Base-by-base conservation (phyloP, 2,888 invertebrate species). In the Oscheius sp. region DNA sequence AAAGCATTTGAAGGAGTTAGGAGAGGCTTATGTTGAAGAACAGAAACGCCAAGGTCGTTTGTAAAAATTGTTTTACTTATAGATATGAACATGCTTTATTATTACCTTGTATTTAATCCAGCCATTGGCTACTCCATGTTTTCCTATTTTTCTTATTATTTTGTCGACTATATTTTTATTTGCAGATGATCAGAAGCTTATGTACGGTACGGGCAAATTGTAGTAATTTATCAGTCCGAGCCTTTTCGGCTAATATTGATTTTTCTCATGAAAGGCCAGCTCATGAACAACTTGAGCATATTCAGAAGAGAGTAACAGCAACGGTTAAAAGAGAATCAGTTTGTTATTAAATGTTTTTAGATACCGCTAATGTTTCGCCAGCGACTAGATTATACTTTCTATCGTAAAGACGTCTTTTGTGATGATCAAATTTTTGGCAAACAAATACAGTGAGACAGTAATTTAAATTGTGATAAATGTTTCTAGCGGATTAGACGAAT, bases 351-450 rank as follows among this genome's bases (percentile, higher is more conserved):
- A 59, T 72, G 3, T 21, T 66, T 71, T 49, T 21, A 85, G 85
- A 78, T 84, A n/a, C 86, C 86, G 13, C 63, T 86, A 61, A 82
- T 87, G 83, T 87, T 87, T 69, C 77, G 82, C 7, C 78, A 80
- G 27, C 80, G 83, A 9, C 72, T 88, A 66, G 87, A 87, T 74
- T 87, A 81, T 75, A 87, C 87, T 6, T 88, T 87, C 72, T 87
- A 87, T 76, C 74, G 80, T n/a, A 81, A 78, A 52, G 84, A 88
- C 71, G 86, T 87, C 18, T 56, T 87, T 23, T 78, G 84, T 46
- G 84, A 87, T 43, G 83, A 87, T 75, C 83, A 88, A 68, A 86
- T 87, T 25, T 81, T 86, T 43, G 56, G 70, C 7, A 64, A 80
- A 25, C 73, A 80, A 55, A 82, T 76, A 77, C 49, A 61, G 79